Base-by-base conservation (phyloP, 2,113 vertebrate species). In the Forbesichthys papilliferus region DNA sequence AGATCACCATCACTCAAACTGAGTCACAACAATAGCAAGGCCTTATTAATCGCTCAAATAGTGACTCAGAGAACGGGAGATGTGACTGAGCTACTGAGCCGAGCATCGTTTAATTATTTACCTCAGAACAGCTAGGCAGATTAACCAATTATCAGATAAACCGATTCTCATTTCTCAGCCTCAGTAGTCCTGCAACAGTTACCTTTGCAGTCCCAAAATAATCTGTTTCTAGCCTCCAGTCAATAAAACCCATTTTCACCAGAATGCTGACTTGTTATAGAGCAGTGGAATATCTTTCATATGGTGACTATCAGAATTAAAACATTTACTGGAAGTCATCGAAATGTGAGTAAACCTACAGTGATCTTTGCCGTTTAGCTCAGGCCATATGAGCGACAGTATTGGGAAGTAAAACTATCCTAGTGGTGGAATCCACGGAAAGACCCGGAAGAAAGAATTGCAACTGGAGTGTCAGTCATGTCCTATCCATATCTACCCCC, bases 151-250 rank as follows among this genome's bases (percentile, higher is more conserved):
- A 68, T 68, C 1, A 14, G 11, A 69, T 49, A 60, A 27, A 74
- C 59, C 49, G 14, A 61, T 58, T 58, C 33, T 59, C 54, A 61
- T 53, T 77, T 71, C 58, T 66, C 18, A 42, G 69, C 69, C 74
- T 66, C 74, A 74, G 18, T 55, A 54, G 57, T 64, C 68, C 67
- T 66, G 69, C 67, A 71, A 58, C 5, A 16, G 1, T 66, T 61
- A 58, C 3, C n/a, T 61, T 70, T 76, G 27, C 48, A 61, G 11
- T 20, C 18, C 51, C 68, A 60, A 46, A 56, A 67, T 36, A 68
- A 48, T 64, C 11, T 47, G 8, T 76, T 74, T 7, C 62, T 56
- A 73, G 48, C n/a, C 18, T 46, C 9, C 8, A n/a, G 36, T 70
- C 55, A 36, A 18, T 53, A 48, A 14, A 33, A 20, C 49, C 46